Evolutionary conservation across 2,113 vertebrate species (phyloP).

Genomic region (Cyprinodon variegatus): DNA sequence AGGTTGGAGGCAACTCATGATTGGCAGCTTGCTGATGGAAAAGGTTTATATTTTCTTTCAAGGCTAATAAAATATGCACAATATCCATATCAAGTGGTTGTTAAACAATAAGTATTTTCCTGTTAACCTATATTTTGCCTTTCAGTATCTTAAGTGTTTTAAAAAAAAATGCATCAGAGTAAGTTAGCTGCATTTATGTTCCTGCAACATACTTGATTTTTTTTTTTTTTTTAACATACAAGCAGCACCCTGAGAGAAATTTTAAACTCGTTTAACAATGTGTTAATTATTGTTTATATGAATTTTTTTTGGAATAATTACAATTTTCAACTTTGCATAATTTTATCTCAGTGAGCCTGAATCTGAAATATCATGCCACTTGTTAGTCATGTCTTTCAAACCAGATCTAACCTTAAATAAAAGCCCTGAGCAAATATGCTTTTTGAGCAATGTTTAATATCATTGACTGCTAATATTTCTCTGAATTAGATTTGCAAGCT

Average conservation of each 20-base stretch:
- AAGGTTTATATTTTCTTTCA: too few species aligned
- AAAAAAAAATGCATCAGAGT: background rate
- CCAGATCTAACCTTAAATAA: background rate
- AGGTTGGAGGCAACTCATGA: too few species aligned
- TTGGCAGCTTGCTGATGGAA: too few species aligned
- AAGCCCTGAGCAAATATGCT: background rate
- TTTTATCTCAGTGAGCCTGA: background rate
- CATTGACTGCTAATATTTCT: background rate
- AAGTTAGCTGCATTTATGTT: background rate
- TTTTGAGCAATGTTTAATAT: background rate
- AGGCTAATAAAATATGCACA: too few species aligned
- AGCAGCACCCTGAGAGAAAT: too few species aligned
- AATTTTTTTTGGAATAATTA: background rate
- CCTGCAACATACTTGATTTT: background rate
- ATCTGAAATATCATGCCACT: background rate
- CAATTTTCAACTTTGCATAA: background rate
- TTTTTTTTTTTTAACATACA: background rate
- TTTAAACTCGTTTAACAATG: too few species aligned
- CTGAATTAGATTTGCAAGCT: background rate
- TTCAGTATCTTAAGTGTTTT: too few species aligned
- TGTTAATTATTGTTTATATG: too few species aligned
- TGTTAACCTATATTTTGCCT: too few species aligned
- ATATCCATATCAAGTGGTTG: too few species aligned
- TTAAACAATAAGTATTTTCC: too few species aligned
- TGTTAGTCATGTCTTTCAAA: background rate